Percentiles rank a stretch among this genome's conserved stretches.
Conservation (phyloP, 2,888 invertebrate genomes). For the Norana najaformis region DNA sequence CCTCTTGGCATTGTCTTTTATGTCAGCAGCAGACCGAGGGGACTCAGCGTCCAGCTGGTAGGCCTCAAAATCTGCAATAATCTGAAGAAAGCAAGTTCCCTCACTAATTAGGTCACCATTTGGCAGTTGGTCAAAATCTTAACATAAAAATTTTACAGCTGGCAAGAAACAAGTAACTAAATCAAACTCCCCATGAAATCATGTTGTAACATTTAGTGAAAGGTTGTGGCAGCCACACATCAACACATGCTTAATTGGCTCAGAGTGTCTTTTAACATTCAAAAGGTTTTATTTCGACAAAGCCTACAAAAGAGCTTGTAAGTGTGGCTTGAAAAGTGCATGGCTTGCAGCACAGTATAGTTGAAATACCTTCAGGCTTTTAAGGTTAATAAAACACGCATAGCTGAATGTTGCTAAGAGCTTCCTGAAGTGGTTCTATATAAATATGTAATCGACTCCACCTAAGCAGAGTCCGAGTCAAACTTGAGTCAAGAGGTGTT, state of each 20-base stretch:
- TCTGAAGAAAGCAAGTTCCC: conserved; percentile 19
- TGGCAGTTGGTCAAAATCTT: background rate
- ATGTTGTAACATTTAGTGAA: background rate
- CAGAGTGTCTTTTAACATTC: background rate
- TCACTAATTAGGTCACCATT: background rate
- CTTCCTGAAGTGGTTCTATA: background rate
- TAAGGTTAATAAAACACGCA: background rate
- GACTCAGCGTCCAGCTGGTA: background rate
- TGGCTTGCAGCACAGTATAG: background rate
- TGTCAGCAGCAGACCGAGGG: background rate
- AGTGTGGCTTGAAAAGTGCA: background rate
- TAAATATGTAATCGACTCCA: too few species aligned
- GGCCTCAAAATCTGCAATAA: conserved; percentile 19
- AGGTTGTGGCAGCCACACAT: background rate
- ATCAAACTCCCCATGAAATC: background rate
- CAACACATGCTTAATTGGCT: background rate
- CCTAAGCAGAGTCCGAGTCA: too few species aligned
- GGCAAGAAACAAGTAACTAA: background rate
- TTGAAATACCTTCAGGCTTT: background rate
- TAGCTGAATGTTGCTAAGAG: background rate
- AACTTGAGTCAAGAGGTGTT: too few species aligned
- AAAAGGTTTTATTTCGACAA: background rate
- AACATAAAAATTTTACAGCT: background rate
- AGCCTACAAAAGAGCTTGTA: background rate
- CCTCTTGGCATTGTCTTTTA: background rate